Conservation (phyloP, 2,113 vertebrate genomes). For the Pipa parva region DNA sequence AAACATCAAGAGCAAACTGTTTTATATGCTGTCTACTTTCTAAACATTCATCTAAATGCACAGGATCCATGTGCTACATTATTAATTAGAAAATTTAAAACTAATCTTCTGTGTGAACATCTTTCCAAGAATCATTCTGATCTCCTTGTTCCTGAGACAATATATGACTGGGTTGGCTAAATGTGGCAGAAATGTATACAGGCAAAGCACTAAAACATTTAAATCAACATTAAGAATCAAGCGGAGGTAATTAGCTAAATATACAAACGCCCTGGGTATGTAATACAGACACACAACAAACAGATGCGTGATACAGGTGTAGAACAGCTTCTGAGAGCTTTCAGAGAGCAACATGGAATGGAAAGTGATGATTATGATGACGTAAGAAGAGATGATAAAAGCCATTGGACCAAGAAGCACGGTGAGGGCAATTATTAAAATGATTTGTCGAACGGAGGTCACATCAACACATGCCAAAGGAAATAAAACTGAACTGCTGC, state of each 20-base stretch:
- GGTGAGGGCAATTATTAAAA: not conserved
- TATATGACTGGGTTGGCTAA: conserved; percentile 17
- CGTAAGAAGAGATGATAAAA: conserved; percentile 14
- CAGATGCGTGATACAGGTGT: conserved; percentile 13
- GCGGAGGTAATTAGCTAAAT: not conserved
- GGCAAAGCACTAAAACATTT: not conserved
- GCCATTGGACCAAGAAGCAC: not conserved
- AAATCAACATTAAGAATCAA: not conserved
- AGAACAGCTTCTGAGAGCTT: conserved; percentile 8
- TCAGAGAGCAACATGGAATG: not conserved
- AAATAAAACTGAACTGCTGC: not conserved
- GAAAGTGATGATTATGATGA: not conserved
- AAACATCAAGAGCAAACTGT: no score
- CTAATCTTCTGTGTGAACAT: not conserved
- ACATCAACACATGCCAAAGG: not conserved
- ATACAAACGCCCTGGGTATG: conserved; percentile 3
- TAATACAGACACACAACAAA: conserved; percentile 2
- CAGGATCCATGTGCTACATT: no score
- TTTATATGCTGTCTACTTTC: no score
- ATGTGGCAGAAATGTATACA: conserved; percentile 6
- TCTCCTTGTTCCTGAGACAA: conserved; percentile 16
- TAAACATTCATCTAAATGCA: no score
- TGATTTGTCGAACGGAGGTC: no score
- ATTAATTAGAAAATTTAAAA: no score
- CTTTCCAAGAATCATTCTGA: not conserved